phyloP scores from a whole-genome alignment of 2,888 invertebrate species.

The Chymomyza procnemis region DNA sequence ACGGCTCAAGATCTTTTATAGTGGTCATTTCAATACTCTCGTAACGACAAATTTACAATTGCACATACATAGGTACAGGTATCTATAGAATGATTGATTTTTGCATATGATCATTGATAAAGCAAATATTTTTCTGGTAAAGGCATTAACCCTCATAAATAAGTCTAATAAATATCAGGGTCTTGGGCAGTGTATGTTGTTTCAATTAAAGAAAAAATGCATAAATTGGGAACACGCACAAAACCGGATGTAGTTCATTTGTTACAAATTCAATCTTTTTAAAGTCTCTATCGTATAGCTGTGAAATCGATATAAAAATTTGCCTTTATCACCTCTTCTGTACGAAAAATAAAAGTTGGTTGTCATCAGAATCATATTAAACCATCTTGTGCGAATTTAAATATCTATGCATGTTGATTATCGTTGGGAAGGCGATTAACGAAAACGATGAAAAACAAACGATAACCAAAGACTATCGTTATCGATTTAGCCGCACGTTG shows the following conservation, averaged over 20 bases:
- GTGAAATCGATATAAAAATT: too few relatives aligned
- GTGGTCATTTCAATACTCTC: conserved; percentile 30
- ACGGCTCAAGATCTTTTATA: conserved; percentile 52
- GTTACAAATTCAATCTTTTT: too few relatives aligned
- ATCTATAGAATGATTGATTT: conserved; percentile 43
- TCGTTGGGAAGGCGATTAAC: not conserved
- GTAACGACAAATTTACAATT: conserved; percentile 9
- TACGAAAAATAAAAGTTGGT: too few relatives aligned
- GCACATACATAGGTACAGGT: not conserved
- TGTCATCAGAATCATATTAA: too few relatives aligned
- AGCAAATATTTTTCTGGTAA: conserved; percentile 55
- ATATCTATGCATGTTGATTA: not conserved
- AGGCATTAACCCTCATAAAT: conserved; percentile 51
- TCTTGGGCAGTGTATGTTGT: not conserved
- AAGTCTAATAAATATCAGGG: conserved; percentile 26
- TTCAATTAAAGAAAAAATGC: not conserved
- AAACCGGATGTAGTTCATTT: too few relatives aligned
- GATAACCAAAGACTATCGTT: not conserved
- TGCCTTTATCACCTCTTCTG: too few relatives aligned
- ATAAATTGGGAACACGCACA: not conserved
- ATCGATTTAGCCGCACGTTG: not conserved
- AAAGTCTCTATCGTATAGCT: too few relatives aligned
- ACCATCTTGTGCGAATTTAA: not conserved
- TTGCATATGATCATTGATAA: conserved; percentile 65
- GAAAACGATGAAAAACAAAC: not conserved